phyloP scores from a whole-genome alignment of 1,140 invertebrate species.

The Pectinophora gossypiella region DNA sequence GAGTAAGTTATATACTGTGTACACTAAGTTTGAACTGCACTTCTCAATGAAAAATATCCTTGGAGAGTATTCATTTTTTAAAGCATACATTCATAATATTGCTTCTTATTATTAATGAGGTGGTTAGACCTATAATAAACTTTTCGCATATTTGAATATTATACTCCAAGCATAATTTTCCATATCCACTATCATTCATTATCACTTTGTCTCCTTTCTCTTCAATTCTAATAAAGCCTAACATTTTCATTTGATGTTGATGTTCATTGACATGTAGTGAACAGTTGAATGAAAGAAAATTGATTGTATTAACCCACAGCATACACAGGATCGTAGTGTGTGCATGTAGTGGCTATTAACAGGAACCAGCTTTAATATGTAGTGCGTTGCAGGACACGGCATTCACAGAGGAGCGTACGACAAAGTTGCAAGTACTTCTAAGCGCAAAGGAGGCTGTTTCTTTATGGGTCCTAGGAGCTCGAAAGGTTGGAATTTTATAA shows the following conservation, averaged over 20 bases:
- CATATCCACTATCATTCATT: not conserved
- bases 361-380: slow-evolving; percentile 59
- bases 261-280: not conserved
- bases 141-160: no score
- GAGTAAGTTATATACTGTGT: slow-evolving; percentile 79
- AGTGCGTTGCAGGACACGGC: slow-evolving; percentile 81
- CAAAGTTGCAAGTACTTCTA: slow-evolving; percentile 86
- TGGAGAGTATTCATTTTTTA: not conserved
- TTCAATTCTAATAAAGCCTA: not conserved
- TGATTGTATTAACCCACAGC: slow-evolving; percentile 24
- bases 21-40: not conserved
- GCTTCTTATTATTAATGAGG: no score
- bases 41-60: not conserved
- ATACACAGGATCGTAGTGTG: slow-evolving; percentile 16
- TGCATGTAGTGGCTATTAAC: slow-evolving; percentile 67
- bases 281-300: not conserved
- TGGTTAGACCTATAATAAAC: no score
- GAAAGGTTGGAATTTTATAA: slow-evolving; percentile 82
- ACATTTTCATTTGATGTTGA: not conserved
- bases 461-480: slow-evolving; percentile 91
- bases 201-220: not conserved
- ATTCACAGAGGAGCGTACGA: slow-evolving; percentile 78
- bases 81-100: no score
- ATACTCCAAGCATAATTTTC: not conserved
- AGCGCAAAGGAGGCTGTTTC: slow-evolving; percentile 93